Evolutionary conservation across 2,888 invertebrate genomes (phyloP).

Genomic region (Clepsis dumicolana): DNA sequence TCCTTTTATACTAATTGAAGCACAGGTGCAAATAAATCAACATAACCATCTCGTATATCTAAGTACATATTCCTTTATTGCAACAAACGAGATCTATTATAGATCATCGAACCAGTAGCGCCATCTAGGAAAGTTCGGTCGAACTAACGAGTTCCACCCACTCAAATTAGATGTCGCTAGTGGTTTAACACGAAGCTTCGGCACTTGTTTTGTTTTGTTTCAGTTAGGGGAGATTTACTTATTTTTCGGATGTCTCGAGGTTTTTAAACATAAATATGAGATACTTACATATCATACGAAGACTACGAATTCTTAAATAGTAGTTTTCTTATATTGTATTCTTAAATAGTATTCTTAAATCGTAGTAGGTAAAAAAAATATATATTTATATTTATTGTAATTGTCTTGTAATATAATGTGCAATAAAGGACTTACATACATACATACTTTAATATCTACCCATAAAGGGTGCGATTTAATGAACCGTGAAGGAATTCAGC

Average conservation of each 20-base stretch:
- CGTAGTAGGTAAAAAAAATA: too few relatives aligned
- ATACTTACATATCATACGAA: too few relatives aligned
- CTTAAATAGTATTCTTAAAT: too few relatives aligned
- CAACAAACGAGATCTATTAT: constrained; percentile 27
- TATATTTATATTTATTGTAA: too few relatives aligned
- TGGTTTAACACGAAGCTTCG: background rate
- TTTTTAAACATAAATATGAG: background rate
- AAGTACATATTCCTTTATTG: background rate
- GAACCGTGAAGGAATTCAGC: too few relatives aligned
- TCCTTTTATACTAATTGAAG: too few relatives aligned
- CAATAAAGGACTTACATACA: too few relatives aligned
- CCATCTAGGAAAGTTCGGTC: constrained; percentile 27
- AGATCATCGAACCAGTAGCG: constrained; percentile 34
- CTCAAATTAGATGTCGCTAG: constrained; percentile 30
- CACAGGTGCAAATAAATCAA: background rate
- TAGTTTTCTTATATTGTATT: too few relatives aligned
- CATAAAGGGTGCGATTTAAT: too few relatives aligned
- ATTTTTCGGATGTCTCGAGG: background rate
- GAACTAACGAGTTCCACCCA: constrained; percentile 31
- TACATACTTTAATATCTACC: too few relatives aligned
- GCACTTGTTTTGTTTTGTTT: background rate
- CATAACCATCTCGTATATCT: background rate
- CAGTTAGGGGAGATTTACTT: background rate
- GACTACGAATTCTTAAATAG: too few relatives aligned
- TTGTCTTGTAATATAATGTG: too few relatives aligned